A percentile compares a stretch with the other conserved stretches of the same genome.
Conservation (phyloP, 2,113 vertebrate genomes). For the Ginglymostoma cirratum region DNA sequence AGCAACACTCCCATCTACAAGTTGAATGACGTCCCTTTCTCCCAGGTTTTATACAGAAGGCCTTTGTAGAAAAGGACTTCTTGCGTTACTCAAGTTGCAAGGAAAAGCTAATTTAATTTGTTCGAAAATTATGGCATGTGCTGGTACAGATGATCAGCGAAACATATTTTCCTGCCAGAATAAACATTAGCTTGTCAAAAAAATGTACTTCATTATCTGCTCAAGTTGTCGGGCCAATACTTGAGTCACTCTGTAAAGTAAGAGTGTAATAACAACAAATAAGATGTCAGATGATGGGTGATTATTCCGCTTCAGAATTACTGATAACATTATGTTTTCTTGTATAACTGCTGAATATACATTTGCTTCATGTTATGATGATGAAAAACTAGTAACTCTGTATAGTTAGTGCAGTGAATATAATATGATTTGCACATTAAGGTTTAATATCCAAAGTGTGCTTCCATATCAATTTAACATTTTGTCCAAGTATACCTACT, state of each 20-base stretch:
- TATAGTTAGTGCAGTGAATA: background rate
- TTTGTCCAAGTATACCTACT: too few species aligned
- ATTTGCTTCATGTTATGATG: conserved; percentile 8
- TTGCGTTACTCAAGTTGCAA: conserved; percentile 4
- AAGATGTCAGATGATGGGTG: conserved; percentile 32
- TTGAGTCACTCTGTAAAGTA: conserved; percentile 14
- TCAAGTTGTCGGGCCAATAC: conserved; percentile 31
- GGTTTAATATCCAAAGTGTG: background rate
- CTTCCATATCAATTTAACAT: background rate
- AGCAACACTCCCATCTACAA: background rate
- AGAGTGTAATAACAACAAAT: conserved; percentile 33
- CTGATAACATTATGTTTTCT: conserved; percentile 21
- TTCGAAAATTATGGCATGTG: conserved; percentile 5
- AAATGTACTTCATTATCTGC: conserved; percentile 33
- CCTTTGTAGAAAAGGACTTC: background rate
- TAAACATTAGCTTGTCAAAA: conserved; percentile 25
- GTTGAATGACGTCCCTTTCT: background rate
- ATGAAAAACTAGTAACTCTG: background rate
- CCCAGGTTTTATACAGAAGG: background rate
- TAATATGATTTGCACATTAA: background rate
- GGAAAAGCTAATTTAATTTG: background rate
- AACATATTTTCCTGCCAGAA: background rate
- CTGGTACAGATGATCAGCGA: conserved; percentile 18
- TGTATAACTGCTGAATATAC: conserved; percentile 20
- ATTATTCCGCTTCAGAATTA: conserved; percentile 27